Base-by-base conservation (phyloP, 2,113 vertebrate genomes). In the Cervus canadensis region DNA sequence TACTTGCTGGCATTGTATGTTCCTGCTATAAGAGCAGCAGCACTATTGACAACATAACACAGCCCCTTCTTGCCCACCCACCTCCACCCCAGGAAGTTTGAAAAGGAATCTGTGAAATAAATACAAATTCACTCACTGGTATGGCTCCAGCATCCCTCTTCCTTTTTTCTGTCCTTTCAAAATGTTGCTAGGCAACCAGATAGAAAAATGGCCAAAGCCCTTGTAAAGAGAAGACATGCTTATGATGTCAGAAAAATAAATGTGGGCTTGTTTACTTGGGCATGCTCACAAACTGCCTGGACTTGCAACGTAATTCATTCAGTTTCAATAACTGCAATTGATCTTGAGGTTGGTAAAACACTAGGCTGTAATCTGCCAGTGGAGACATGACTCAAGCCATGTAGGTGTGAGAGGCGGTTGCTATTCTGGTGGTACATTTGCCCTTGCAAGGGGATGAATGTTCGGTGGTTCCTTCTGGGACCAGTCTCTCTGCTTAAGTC, bases 151-250 rank as follows among this genome's bases (percentile, higher is more conserved):
- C 67, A 79, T 96, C 78, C 89, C 19, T 95, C 25, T 86, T 50
- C 82, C 57, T 43, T 95, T 87, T 95, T 89, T 91, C 95, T 97
- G 89, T 74, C 62, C 57, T 15, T 88, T 97, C 94, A 91, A 94
- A 94, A 60, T 57, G 95, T 97, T 98, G 97, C 96, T 98, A 97
- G 88, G 97, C 94, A 97, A 98, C 97, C 79, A 97, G 95, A 89
- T 89, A 96, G 94, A 91, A 97, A 98, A 97, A 95, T 93, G 67
- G 57, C 89, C 13, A 71, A 88, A 97, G 87, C 89, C 48, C 86
- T 93, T 95, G 21, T 91, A 94, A 97, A 95, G 57, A 95, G 83
- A 97, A 97, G 78, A 97, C 86, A 62, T 86, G 71, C 60, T 97
- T 95, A 94, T 94, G 60, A 78, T n/a, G 89, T 97, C 74, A 93